Evolutionary conservation across 1,140 invertebrate genomes (phyloP).

Genomic region (Harlomillsia oculata): DNA sequence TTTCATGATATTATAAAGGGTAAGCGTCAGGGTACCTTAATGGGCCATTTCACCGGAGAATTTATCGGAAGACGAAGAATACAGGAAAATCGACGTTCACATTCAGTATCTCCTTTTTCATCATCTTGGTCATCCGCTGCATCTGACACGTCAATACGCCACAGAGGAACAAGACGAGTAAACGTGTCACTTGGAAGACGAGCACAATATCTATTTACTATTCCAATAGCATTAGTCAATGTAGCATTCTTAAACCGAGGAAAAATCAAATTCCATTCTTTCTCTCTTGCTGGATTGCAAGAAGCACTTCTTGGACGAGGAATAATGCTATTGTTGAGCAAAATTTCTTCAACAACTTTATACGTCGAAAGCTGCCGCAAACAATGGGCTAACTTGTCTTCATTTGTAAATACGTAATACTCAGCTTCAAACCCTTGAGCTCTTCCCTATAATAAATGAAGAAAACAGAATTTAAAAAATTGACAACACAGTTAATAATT

Average conservation of each 20-base stretch:
- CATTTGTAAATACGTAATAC: constrained; percentile 56
- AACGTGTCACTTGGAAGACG: constrained; percentile 97
- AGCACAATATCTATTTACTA: constrained; percentile 93
- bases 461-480: not conserved
- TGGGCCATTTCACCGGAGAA: constrained; percentile 81
- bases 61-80: constrained; percentile 89
- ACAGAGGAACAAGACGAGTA: constrained; percentile 84
- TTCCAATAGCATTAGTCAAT: constrained; percentile 63
- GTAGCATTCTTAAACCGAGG: constrained; percentile 45
- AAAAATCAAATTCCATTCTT: constrained; percentile 23
- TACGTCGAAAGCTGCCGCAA: constrained; percentile 57
- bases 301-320: constrained; percentile 6
- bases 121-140: constrained; percentile 35
- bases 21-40: too few species aligned
- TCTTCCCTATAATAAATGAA: constrained; percentile 41
- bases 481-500: not conserved
- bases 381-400: constrained; percentile 42
- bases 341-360: constrained; percentile 60
- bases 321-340: constrained; percentile 25
- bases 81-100: constrained; percentile 54
- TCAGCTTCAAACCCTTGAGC: constrained; percentile 61
- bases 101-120: constrained; percentile 41
- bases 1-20: too few species aligned
- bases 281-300: constrained; percentile 10
- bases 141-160: constrained; percentile 47